These are phyloP conservation scores for Syngnathus acus DNA, from an alignment of 2,797 vertebrate species.

Conservation along the genomic window DNA sequence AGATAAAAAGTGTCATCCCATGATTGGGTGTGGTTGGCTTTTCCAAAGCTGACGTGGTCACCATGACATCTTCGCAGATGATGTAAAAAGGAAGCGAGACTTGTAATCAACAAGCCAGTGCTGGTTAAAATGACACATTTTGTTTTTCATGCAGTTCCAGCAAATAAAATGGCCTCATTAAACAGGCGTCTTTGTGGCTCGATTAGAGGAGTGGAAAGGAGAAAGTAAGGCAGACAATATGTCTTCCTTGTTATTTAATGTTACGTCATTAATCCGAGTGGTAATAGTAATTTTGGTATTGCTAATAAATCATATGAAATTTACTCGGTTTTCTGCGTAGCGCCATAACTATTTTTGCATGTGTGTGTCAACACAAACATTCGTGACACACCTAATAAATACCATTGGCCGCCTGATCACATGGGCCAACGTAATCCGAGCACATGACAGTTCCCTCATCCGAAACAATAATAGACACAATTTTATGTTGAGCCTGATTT, in stretches of 20 bases:
- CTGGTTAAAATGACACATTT: slow-evolving; percentile 6
- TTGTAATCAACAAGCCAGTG: not conserved
- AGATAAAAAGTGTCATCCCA: not conserved
- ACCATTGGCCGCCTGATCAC: too few species aligned
- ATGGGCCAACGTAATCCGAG: too few species aligned
- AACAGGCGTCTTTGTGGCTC: not conserved
- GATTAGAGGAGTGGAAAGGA: not conserved
- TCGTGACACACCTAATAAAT: too few species aligned
- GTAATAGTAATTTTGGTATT: not conserved
- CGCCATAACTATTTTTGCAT: not conserved
- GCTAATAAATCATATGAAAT: not conserved
- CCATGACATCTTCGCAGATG: not conserved
- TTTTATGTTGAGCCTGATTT: too few species aligned
- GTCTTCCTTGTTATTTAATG: not conserved
- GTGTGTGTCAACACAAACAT: too few species aligned
- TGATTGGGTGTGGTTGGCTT: not conserved
- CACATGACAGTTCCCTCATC: too few species aligned
- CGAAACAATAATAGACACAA: too few species aligned
- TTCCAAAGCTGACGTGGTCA: not conserved
- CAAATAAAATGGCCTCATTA: slow-evolving; percentile 5
- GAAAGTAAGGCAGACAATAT: not conserved
- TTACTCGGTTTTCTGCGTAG: not conserved
- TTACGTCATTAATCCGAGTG: not conserved
- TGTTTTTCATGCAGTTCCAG: slow-evolving; percentile 2
- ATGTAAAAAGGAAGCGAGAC: not conserved